Conservation (phyloP, 2,797 vertebrate genomes). For the Vultur gryphus region DNA sequence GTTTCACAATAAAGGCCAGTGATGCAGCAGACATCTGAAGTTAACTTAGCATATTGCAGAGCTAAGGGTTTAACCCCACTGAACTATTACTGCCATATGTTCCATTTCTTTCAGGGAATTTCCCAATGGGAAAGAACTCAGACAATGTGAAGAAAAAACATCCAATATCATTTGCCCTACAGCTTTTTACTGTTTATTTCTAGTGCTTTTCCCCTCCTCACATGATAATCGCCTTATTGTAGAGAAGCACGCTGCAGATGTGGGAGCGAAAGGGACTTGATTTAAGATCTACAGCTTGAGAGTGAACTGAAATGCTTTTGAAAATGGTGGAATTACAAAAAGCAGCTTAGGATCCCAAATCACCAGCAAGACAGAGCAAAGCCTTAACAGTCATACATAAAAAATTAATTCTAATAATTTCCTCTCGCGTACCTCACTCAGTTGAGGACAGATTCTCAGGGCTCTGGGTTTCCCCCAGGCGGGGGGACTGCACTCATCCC, state of each 20-base stretch:
- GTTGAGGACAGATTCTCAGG: not conserved
- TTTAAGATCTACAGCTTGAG: constrained; percentile 54
- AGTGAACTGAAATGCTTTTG: constrained; percentile 48
- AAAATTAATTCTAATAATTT: not conserved
- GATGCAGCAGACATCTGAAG: constrained; percentile 62
- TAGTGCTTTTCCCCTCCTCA: constrained; percentile 50
- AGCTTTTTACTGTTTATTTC: constrained; percentile 64
- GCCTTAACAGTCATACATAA: not conserved
- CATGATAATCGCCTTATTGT: constrained; percentile 54
- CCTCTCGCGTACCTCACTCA: not conserved
- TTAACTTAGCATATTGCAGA: constrained; percentile 64
- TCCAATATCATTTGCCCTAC: constrained; percentile 60
- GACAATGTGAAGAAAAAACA: constrained; percentile 56
- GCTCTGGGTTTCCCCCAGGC: not conserved
- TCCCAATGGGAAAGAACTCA: constrained; percentile 62
- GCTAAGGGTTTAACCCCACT: constrained; percentile 63
- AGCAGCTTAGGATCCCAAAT: constrained; percentile 14
- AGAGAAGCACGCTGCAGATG: constrained; percentile 42
- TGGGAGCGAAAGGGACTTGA: constrained; percentile 36
- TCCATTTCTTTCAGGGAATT: constrained; percentile 65
- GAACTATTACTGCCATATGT: constrained; percentile 65
- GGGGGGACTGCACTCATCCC: not conserved
- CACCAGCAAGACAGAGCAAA: not conserved
- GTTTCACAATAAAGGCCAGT: constrained; percentile 63
- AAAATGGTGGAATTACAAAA: constrained; percentile 53